Base-by-base conservation (phyloP, 2,113 vertebrate species). In the Platycercus adscitus region DNA sequence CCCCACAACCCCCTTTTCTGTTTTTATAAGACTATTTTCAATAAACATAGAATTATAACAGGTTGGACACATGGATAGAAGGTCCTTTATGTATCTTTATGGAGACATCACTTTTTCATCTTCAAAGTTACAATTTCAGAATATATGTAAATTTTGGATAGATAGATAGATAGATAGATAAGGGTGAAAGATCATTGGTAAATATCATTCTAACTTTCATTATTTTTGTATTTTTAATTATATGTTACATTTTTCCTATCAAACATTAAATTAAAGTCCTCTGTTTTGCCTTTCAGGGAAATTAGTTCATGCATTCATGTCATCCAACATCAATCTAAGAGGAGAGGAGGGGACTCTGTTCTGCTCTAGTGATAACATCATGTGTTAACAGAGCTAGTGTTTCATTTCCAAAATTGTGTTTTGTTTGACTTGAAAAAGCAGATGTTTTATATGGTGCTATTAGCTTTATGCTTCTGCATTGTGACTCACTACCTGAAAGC, bases 1-100 rank as follows among this genome's bases (percentile, higher is more conserved):
- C n/a, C n/a, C n/a, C n/a, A n/a, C n/a, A n/a, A n/a, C 3, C 3
- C 3, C 4, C 5, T 4, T 20, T 3, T 24, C 10, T 68, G 3
- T 23, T 81, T 92, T 53, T 53, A 31, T 61, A 46, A 31, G 33
- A 68, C 1, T 79, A n/a, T 47, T 79, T 96, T 47, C 44, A 64
- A 10, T 49, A 50, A 50, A 60, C 35, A 5, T 61, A 15, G 43
- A 55, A 69, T 68, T 4, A 5, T 70, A 86, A 13, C 14, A 82
- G 13, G 52, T 12, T 60, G 25, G 25, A 50, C 2, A 80, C 85
- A 66, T 18, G 4, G 7, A 19, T 37, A 44, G 28, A 43, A 76
- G 7, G 2, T 50, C 7, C 10, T 39, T 43, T 10, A 44, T 6
- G 1, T 18, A 23, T 17, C 7, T 76, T 71, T 70, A 28, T 4